A percentile compares a stretch with the other conserved stretches of the same genome.
These are phyloP conservation scores for Spilosoma lubricipeda DNA, from an alignment of 2,888 invertebrate species.

Conservation along the genomic window DNA sequence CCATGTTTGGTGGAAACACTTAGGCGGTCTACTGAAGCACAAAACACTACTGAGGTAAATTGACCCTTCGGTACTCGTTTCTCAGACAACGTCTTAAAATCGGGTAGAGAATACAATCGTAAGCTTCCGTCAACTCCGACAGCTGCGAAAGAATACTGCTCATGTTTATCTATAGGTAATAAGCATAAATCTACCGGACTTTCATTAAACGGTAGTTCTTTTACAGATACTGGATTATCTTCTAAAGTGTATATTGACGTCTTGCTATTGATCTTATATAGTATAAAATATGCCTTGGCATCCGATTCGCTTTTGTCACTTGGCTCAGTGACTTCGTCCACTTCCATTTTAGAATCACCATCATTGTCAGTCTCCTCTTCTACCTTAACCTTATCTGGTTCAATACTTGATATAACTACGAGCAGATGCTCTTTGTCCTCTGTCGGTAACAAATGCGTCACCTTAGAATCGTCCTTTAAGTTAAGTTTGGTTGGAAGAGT, in stretches of 20 bases:
- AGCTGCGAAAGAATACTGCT: constrained; percentile 88
- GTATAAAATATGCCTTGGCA: constrained; percentile 72
- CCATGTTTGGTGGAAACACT: constrained; percentile 94
- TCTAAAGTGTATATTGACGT: constrained; percentile 76
- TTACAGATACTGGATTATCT: constrained; percentile 87
- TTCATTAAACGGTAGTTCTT: constrained; percentile 88
- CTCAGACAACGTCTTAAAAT: constrained; percentile 89
- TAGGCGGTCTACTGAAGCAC: constrained; percentile 94
- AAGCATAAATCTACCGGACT: constrained; percentile 90
- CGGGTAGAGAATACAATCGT: constrained; percentile 90
- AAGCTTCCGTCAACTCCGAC: constrained; percentile 92
- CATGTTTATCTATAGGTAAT: constrained; percentile 85
- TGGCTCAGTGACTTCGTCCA: constrained; percentile 70
- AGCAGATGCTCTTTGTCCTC: constrained; percentile 89
- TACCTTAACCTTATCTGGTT: constrained; percentile 67
- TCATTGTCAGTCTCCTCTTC: constrained; percentile 72
- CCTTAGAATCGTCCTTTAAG: constrained; percentile 80
- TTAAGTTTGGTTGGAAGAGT: constrained; percentile 83
- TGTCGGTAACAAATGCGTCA: constrained; percentile 89
- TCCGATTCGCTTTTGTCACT: constrained; percentile 67
- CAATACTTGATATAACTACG: constrained; percentile 83
- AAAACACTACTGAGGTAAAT: constrained; percentile 94
- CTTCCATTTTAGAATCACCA: constrained; percentile 79
- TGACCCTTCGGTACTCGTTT: constrained; percentile 89
- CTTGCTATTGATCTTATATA: constrained; percentile 75